phyloP scores from a whole-genome alignment of 2,888 invertebrate species.

The Chrysolina haemoptera region DNA sequence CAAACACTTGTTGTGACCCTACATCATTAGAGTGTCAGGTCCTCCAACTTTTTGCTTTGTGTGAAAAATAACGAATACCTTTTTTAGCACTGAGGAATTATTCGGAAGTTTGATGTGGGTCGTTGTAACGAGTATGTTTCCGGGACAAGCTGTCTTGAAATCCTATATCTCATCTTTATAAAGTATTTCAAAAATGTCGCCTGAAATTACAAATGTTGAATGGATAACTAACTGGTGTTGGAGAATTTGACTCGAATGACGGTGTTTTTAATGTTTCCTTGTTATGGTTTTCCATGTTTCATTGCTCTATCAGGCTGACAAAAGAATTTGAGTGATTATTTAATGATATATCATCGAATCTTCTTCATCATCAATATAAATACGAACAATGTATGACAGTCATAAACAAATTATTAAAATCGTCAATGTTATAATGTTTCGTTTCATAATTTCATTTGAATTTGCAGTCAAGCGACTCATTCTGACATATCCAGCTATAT shows the following conservation, averaged over 20 bases:
- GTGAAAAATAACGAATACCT: slow-evolving; percentile 45
- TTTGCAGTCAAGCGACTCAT: too few relatives aligned
- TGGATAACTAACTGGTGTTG: neutral
- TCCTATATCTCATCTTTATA: slow-evolving; percentile 38
- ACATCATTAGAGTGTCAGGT: slow-evolving; percentile 38
- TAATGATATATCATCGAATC: too few relatives aligned
- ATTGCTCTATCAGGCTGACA: too few relatives aligned
- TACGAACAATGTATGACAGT: too few relatives aligned
- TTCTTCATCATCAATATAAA: too few relatives aligned
- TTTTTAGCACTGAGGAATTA: slow-evolving; percentile 45
- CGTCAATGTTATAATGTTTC: too few relatives aligned
- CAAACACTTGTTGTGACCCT: slow-evolving; percentile 40
- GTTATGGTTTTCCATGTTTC: neutral
- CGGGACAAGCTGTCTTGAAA: slow-evolving; percentile 45
- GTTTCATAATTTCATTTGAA: too few relatives aligned
- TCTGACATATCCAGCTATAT: too few relatives aligned
- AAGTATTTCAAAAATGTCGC: slow-evolving; percentile 32
- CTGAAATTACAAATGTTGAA: slow-evolving; percentile 29
- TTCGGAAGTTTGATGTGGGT: slow-evolving; percentile 50
- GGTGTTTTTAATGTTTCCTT: neutral
- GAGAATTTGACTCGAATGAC: neutral
- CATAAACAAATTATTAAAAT: too few relatives aligned
- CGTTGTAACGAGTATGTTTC: slow-evolving; percentile 44
- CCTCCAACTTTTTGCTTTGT: slow-evolving; percentile 45
- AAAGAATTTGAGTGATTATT: too few relatives aligned